Evolutionary conservation across 2,113 vertebrate genomes (phyloP).

Genomic region (Peromyscus californicus): DNA sequence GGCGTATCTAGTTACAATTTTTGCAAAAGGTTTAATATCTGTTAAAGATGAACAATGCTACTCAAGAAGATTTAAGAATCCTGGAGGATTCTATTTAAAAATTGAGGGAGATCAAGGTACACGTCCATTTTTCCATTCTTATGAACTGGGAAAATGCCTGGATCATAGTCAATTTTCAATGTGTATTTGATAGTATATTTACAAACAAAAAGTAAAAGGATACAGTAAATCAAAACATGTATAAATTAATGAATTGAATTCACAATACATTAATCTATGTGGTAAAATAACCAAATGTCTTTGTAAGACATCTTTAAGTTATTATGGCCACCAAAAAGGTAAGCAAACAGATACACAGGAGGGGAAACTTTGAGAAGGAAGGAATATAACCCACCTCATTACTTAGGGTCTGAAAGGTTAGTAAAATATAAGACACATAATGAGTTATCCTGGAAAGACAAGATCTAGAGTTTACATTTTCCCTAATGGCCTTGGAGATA

Average conservation of each 20-base stretch:
- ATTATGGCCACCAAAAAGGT: not conserved
- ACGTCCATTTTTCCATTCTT: not conserved
- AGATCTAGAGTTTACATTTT: slow-evolving; percentile 23
- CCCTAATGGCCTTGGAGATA: not conserved
- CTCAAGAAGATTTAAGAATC: not conserved
- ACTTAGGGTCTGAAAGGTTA: not conserved
- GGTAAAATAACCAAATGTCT: not conserved
- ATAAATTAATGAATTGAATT: not conserved
- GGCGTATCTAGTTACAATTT: not conserved
- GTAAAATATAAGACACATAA: not conserved
- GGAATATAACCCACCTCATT: not conserved
- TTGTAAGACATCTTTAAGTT: not conserved
- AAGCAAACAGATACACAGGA: not conserved
- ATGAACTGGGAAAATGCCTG: not conserved
- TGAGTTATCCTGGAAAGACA: not conserved
- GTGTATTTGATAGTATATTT: not conserved
- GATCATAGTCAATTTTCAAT: not conserved
- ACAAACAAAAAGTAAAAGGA: not conserved
- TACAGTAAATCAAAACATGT: not conserved
- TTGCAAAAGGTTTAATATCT: not conserved
- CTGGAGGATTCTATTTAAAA: not conserved
- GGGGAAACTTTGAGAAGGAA: not conserved
- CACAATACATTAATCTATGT: not conserved
- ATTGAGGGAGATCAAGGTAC: not conserved
- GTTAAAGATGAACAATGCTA: not conserved